phyloP scores from a whole-genome alignment of 1,140 invertebrate species.

The Cydia splendana region DNA sequence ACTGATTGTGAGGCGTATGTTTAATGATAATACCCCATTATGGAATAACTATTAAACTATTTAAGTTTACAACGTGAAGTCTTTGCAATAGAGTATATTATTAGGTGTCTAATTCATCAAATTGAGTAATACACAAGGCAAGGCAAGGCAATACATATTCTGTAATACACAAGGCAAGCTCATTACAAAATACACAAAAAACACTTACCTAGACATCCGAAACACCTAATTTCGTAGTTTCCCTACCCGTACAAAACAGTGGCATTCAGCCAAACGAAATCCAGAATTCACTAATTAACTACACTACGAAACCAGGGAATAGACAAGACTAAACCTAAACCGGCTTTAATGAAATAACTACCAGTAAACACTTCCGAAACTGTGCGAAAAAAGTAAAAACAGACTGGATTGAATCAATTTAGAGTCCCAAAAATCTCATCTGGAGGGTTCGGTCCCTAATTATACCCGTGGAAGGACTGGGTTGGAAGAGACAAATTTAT shows the following conservation, averaged over 20 bases:
- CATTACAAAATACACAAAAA: background rate
- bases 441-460: slow-evolving; percentile 74
- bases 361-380: slow-evolving; percentile 43
- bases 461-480: slow-evolving; percentile 72
- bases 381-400: slow-evolving; percentile 65
- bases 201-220: background rate
- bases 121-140: background rate
- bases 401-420: slow-evolving; percentile 78
- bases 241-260: background rate
- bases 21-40: no score
- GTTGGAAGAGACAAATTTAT: slow-evolving; percentile 64
- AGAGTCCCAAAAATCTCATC: slow-evolving; percentile 74
- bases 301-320: background rate
- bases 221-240: slow-evolving; percentile 1
- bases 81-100: no score
- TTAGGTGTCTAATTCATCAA: no score
- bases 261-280: slow-evolving; percentile 22
- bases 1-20: no score
- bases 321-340: slow-evolving; percentile 11
- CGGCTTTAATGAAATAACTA: slow-evolving; percentile 25
- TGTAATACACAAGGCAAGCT: background rate
- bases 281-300: slow-evolving; percentile 21
- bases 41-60: no score
- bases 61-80: no score
- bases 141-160: background rate